Evolutionary conservation across 2,888 invertebrate species (phyloP).

Genomic region (Amblyjoppa proteus): DNA sequence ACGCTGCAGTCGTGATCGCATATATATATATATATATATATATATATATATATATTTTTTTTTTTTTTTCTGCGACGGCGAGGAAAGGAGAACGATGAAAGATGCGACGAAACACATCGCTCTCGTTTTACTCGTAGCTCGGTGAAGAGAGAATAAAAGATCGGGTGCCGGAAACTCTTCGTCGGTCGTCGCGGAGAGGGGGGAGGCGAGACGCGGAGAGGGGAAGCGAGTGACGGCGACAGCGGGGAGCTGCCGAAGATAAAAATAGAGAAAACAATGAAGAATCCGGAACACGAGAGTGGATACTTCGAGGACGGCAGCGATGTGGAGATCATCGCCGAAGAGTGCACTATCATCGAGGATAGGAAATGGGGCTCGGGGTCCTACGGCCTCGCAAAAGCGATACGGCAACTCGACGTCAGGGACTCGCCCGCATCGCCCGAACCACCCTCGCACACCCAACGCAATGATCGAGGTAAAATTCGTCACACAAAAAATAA

Average conservation of each 20-base stretch:
- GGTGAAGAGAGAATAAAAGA: slow-evolving; percentile 24
- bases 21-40: slow-evolving; percentile 1
- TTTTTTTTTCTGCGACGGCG: slow-evolving; percentile 2
- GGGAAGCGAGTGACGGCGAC: neutral
- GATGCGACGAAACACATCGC: slow-evolving; percentile 34
- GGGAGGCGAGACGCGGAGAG: neutral
- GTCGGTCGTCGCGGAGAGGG: neutral
- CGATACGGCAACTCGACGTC: slow-evolving; percentile 77
- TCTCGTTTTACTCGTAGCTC: slow-evolving; percentile 21
- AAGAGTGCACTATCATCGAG: slow-evolving; percentile 70
- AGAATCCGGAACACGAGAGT: slow-evolving; percentile 92
- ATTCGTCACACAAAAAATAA: neutral
- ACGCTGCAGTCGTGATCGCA: slow-evolving; percentile 57
- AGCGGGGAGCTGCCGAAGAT: neutral
- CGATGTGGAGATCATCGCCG: slow-evolving; percentile 77
- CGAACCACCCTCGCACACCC: slow-evolving; percentile 70
- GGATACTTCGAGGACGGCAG: slow-evolving; percentile 93
- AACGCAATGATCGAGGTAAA: slow-evolving; percentile 71
- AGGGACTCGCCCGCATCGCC: slow-evolving; percentile 78
- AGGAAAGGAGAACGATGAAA: slow-evolving; percentile 10
- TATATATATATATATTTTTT: no score
- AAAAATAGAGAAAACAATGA: slow-evolving; percentile 75
- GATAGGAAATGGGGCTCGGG: slow-evolving; percentile 71
- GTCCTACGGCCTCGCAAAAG: slow-evolving; percentile 75
- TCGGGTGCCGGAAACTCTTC: neutral